Evolutionary conservation across 1,140 invertebrate genomes (phyloP), one percentile per base, ranked within the genome.

Genomic region (Lepidostoma basale): DNA sequence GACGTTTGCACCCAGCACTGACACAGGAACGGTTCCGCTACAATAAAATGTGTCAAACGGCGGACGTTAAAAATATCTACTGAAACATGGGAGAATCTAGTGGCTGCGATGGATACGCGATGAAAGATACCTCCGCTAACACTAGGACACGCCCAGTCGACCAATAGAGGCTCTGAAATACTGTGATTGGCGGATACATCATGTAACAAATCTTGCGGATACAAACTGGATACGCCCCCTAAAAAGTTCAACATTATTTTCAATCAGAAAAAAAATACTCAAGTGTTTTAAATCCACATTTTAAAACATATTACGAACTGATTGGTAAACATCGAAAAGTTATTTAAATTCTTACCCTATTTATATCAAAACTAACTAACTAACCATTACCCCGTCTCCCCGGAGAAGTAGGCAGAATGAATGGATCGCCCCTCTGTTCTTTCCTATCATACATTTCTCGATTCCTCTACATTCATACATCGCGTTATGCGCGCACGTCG

Each of bases 31-130:
- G 10, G 59, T n/a, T 23, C n/a, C n/a, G 36, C 20, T 20, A 66
- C 42, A 49, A n/a, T 64, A 52, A 36, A 58, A 66, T 70, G 68
- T 70, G 64, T 70, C 68, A 70, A 70, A 45, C 45, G 62, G 10
- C 14, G 10, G 39, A 66, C 36, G 56, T 62, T 62, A 70, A 62
- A 70, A 70, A 70, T 70, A 70, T 70, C 68, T 44, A 70, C 54
- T 62, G 68, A 22, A 62, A 62, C 25, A 62, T 16, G 23, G 25
- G 59, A 62, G 44, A 25, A 26, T 26, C 40, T 62, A n/a, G 22
- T 45, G 59, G 20, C 39, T 25, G 33, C 36, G 10, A 14, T 59
- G 33, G 30, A 59, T 59, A 59, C 33, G 33, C 54, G 33, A 0
- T 9, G 16, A 59, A 39, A 59, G 9, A 23, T 22, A 39, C 6